phyloP scores from a whole-genome alignment of 2,113 vertebrate genomes.

The Anser cygnoides region DNA sequence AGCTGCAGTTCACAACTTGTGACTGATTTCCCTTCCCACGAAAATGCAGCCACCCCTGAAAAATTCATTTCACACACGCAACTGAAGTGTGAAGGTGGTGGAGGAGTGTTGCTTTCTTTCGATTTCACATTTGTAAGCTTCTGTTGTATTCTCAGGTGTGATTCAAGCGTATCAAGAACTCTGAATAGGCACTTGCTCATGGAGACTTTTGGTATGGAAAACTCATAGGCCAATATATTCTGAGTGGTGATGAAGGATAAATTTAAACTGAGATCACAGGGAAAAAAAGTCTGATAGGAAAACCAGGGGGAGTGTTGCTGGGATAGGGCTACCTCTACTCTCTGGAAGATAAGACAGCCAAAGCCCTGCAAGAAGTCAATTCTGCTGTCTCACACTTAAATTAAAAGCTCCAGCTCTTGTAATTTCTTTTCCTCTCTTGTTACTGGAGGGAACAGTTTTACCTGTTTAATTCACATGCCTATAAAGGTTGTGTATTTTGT shows the following conservation, averaged over 20 bases:
- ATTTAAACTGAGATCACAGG: not conserved
- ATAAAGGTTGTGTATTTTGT: not conserved
- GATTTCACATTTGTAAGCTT: not conserved
- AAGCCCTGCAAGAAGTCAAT: not conserved
- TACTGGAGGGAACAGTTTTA: not conserved
- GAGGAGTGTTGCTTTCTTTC: not conserved
- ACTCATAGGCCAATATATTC: not conserved
- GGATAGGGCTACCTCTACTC: not conserved
- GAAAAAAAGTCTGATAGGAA: not conserved
- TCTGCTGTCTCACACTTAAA: not conserved
- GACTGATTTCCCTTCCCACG: not conserved
- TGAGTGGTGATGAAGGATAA: not conserved
- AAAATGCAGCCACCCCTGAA: not conserved
- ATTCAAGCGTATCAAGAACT: not conserved
- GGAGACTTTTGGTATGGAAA: not conserved
- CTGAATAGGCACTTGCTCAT: not conserved
- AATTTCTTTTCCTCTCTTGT: not conserved
- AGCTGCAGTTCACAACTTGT: not conserved
- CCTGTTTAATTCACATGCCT: not conserved
- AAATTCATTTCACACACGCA: not conserved
- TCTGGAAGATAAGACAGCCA: accelerated
- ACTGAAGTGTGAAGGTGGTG: not conserved
- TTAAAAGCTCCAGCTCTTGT: not conserved
- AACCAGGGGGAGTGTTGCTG: not conserved
- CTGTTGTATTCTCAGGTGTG: not conserved